Evolutionary conservation across 2,888 invertebrate genomes (phyloP).

Genomic region (Eupithecia inturbata): DNA sequence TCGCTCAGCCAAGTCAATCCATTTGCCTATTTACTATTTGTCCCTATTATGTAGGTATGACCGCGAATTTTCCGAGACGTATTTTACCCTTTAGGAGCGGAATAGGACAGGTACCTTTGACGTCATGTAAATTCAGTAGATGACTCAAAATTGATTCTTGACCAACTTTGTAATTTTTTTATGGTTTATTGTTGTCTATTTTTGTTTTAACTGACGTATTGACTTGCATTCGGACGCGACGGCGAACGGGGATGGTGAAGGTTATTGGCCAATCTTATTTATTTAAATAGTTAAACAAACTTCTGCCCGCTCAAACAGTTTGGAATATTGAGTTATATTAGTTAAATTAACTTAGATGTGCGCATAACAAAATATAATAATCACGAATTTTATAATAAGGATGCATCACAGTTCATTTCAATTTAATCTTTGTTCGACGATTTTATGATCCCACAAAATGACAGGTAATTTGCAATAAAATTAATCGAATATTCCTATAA

Average conservation of each 20-base stretch:
- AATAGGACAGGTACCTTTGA: slow-evolving; percentile 14
- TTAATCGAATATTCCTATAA: neutral
- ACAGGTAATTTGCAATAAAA: neutral
- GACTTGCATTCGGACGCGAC: neutral
- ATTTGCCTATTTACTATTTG: neutral
- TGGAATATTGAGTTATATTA: too few species aligned
- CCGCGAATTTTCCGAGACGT: neutral
- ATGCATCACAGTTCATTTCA: neutral
- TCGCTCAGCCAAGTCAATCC: slow-evolving; percentile 4
- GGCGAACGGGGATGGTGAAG: too few species aligned
- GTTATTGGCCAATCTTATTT: too few species aligned
- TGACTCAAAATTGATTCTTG: slow-evolving; percentile 24
- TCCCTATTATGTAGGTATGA: neutral
- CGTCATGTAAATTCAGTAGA: slow-evolving; percentile 25
- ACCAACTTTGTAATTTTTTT: slow-evolving; percentile 28
- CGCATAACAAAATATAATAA: too few species aligned
- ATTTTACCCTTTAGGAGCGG: neutral
- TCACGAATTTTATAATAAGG: neutral
- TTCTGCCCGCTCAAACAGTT: too few species aligned
- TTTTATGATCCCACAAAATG: neutral
- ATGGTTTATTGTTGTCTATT: slow-evolving; percentile 3
- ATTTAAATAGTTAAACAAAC: too few species aligned
- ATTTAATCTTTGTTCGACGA: neutral
- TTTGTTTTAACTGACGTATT: neutral
- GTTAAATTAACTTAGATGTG: too few species aligned